A percentile compares a stretch with the other conserved stretches of the same genome.
phyloP scores from a whole-genome alignment of 1,140 invertebrate species.

The Melitaea cinxia region DNA sequence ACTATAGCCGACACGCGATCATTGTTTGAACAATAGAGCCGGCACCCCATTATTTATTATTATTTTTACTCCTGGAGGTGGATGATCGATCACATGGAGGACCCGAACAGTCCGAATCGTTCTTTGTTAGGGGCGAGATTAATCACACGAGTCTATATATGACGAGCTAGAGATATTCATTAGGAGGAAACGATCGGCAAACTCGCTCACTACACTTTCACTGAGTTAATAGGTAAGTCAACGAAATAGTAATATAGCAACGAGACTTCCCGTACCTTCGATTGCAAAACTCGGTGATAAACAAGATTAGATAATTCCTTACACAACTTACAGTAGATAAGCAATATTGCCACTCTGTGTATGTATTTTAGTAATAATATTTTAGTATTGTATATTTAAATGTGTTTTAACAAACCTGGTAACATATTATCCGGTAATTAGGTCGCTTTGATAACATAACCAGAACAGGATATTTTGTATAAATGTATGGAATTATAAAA shows the following conservation, averaged over 20 bases:
- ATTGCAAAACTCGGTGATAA: constrained; percentile 7
- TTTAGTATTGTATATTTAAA: neutral
- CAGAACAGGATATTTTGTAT: too few relatives aligned
- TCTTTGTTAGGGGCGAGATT: constrained; percentile 75
- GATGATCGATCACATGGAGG: constrained; percentile 74
- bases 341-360: neutral
- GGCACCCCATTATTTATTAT: constrained; percentile 74
- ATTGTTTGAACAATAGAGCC: constrained; percentile 68
- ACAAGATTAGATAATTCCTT: neutral
- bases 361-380: too few relatives aligned
- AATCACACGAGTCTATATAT: constrained; percentile 72
- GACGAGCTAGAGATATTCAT: constrained; percentile 73
- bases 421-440: too few relatives aligned
- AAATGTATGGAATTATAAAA: too few relatives aligned
- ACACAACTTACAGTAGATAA: neutral
- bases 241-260: constrained; percentile 14
- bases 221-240: constrained; percentile 38
- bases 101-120: constrained; percentile 64
- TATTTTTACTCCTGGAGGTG: constrained; percentile 76
- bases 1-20: constrained; percentile 61
- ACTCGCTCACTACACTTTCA: constrained; percentile 40
- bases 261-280: constrained; percentile 18
- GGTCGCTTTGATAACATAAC: too few relatives aligned
- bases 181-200: constrained; percentile 53
- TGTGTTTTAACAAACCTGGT: too few relatives aligned